Evolutionary conservation across 2,113 vertebrate species (phyloP).

Genomic region (Smithornis capensis): DNA sequence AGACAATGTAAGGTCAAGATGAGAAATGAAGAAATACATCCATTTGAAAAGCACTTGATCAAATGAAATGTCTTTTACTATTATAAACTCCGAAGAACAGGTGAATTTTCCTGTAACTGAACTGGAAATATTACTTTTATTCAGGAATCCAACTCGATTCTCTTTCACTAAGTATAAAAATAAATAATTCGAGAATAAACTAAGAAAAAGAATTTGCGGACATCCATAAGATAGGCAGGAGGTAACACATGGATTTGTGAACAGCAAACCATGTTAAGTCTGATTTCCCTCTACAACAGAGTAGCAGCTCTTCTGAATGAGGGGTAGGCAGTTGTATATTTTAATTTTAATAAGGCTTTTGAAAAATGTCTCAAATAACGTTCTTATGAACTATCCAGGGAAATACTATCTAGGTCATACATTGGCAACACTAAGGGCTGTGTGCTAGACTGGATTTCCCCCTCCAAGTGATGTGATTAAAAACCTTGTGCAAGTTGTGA

Average conservation of each 20-base stretch:
- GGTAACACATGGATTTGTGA: neutral
- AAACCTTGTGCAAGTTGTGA: neutral
- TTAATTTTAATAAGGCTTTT: neutral
- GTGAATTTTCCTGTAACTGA: neutral
- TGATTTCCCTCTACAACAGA: neutral
- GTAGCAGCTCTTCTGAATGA: neutral
- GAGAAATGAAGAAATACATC: neutral
- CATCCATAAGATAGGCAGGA: neutral
- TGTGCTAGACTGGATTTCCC: neutral
- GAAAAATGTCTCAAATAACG: neutral
- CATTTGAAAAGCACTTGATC: neutral
- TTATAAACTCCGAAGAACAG: neutral
- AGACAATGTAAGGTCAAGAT: neutral
- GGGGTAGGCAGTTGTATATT: neutral
- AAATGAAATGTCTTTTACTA: neutral
- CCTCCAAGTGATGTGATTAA: neutral
- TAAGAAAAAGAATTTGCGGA: neutral
- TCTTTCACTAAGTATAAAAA: neutral
- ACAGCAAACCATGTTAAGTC: neutral
- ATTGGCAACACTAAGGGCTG: neutral
- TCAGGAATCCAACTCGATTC: neutral
- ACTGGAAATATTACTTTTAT: neutral
- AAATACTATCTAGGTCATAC: neutral
- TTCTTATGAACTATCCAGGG: neutral
- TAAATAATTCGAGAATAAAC: neutral